These are phyloP conservation scores for Melanotaenia parkinsoni DNA, from an alignment of 2,797 vertebrate species.

Conservation along the genomic window DNA sequence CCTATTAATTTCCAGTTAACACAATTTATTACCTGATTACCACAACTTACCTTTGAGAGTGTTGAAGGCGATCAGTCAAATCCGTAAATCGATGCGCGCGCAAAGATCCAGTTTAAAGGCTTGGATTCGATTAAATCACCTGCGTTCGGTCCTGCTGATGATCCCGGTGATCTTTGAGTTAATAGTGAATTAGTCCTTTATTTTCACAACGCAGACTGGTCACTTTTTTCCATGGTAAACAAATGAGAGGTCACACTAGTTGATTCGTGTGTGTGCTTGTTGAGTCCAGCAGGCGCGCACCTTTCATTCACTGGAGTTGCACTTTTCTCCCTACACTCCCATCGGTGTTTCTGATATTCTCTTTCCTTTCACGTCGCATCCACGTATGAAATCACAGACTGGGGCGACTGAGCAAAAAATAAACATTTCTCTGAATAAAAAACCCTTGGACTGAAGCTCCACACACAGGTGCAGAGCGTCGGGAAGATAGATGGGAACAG, in stretches of 20 bases:
- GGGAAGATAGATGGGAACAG: constrained; percentile 42
- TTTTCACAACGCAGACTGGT: background rate
- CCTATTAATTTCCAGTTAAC: background rate
- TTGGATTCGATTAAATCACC: constrained; percentile 20
- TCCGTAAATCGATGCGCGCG: constrained; percentile 47
- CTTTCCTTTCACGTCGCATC: constrained; percentile 16
- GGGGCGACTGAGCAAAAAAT: background rate
- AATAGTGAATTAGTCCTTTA: constrained; percentile 36
- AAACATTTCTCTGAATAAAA: background rate
- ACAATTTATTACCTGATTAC: background rate
- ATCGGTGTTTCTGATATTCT: constrained; percentile 18
- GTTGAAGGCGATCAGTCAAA: constrained; percentile 53
- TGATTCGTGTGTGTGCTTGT: background rate
- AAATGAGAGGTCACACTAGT: background rate
- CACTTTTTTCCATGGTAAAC: constrained; percentile 28
- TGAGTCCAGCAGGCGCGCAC: constrained; percentile 37
- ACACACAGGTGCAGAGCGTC: constrained; percentile 24
- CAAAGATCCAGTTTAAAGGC: constrained; percentile 65
- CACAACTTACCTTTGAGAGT: constrained; percentile 66
- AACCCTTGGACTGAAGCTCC: constrained; percentile 12
- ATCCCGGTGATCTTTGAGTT: background rate
- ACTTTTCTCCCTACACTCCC: constrained; percentile 68
- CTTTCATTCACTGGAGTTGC: constrained; percentile 41
- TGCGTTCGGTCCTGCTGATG: constrained; percentile 34
- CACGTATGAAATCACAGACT: background rate